phyloP scores from a whole-genome alignment of 2,888 invertebrate genomes.

The Acleris cristana region DNA sequence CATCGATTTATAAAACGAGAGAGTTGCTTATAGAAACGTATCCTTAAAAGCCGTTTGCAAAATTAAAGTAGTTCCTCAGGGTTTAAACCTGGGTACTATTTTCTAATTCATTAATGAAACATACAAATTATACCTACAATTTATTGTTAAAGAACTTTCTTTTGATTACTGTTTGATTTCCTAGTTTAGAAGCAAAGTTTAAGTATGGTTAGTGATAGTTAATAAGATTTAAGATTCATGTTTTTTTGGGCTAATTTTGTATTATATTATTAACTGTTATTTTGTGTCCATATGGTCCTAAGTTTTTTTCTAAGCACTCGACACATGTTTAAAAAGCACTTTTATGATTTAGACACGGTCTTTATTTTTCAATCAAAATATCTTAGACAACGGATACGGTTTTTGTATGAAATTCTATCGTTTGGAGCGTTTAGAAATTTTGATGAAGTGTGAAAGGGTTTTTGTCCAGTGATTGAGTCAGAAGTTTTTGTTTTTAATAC shows the following conservation, averaged over 20 bases:
- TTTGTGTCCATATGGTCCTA: background rate
- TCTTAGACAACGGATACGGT: slow-evolving; percentile 71
- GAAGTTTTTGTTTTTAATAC: slow-evolving; percentile 56
- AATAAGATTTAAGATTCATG: background rate
- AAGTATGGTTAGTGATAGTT: background rate
- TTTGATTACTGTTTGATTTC: background rate
- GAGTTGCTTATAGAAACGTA: background rate
- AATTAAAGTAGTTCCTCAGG: background rate
- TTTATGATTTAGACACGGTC: slow-evolving; percentile 68
- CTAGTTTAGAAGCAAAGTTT: background rate
- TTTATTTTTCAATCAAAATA: slow-evolving; percentile 82
- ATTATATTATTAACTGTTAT: background rate
- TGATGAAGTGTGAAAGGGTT: slow-evolving; percentile 79
- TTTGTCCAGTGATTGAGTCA: slow-evolving; percentile 70
- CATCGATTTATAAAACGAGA: background rate
- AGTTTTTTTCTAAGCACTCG: background rate
- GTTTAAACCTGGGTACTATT: background rate
- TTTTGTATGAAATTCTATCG: slow-evolving; percentile 58
- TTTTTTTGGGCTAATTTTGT: background rate
- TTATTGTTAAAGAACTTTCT: background rate
- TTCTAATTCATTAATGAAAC: background rate
- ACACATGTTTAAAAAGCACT: slow-evolving; percentile 37
- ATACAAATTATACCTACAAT: too few species aligned
- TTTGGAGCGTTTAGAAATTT: slow-evolving; percentile 65
- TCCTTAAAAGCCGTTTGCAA: background rate